These are phyloP conservation scores for Alethe castanea DNA, from an alignment of 2,113 vertebrate genomes.

Conservation along the genomic window DNA sequence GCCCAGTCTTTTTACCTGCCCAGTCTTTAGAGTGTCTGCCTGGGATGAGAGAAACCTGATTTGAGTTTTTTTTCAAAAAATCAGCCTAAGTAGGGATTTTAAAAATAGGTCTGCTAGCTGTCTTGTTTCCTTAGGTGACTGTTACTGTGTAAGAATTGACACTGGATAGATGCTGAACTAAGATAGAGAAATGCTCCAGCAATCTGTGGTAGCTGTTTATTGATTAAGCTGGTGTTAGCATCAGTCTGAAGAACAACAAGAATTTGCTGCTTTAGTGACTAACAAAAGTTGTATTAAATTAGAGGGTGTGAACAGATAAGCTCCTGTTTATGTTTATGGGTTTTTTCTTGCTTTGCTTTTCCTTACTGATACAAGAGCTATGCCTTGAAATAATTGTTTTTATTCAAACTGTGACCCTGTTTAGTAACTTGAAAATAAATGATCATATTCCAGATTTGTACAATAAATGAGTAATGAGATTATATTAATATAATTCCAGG, in stretches of 20 bases:
- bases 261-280: background rate
- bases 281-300: background rate
- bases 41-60: background rate
- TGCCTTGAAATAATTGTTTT: background rate
- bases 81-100: background rate
- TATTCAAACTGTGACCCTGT: background rate
- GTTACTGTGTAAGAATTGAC: background rate
- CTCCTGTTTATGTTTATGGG: background rate
- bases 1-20: background rate
- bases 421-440: background rate
- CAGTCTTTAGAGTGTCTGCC: background rate
- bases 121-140: background rate
- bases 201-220: background rate
- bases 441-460: background rate
- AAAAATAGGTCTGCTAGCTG: background rate
- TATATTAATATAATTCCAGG: background rate
- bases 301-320: background rate
- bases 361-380: background rate
- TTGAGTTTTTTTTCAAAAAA: background rate
- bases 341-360: background rate
- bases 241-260: background rate
- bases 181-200: background rate
- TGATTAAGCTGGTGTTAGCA: background rate
- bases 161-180: background rate
- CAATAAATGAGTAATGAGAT: background rate